Conservation (phyloP, 2,888 invertebrate genomes). For the Schrankia costaestrigalis region DNA sequence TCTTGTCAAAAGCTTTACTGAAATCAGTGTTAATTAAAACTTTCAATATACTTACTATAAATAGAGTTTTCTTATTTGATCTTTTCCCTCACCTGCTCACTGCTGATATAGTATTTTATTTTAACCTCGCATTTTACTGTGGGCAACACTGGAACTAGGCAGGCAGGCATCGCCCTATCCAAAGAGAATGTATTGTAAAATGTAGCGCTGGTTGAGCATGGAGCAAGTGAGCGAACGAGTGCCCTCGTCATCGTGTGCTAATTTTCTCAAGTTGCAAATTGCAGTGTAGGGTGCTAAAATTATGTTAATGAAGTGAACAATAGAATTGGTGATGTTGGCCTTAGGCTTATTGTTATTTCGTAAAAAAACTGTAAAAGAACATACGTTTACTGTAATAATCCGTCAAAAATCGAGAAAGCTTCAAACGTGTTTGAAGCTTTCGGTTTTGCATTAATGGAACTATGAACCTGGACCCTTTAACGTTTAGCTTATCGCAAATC, state of each 20-base stretch:
- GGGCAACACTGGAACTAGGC: not conserved
- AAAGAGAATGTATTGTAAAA: too few species aligned
- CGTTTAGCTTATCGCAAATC: constrained; percentile 99
- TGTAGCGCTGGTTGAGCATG: constrained; percentile 10
- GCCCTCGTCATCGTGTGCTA: constrained; percentile 62
- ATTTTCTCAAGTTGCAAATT: constrained; percentile 43
- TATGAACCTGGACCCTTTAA: constrained; percentile 99
- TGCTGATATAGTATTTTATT: too few species aligned
- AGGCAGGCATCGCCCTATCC: too few species aligned
- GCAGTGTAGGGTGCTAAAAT: constrained; percentile 54
- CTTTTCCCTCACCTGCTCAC: too few species aligned
- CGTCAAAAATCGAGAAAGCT: constrained; percentile 92
- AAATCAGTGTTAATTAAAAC: too few species aligned
- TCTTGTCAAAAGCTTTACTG: too few species aligned
- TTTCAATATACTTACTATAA: too few species aligned
- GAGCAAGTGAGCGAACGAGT: constrained; percentile 30
- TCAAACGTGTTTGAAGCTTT: constrained; percentile 97
- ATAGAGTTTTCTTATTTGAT: too few species aligned
- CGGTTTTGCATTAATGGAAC: constrained; percentile 95
- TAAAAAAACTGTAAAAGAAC: constrained; percentile 69
- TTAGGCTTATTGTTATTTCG: constrained; percentile 68
- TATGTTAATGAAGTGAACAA: constrained; percentile 68
- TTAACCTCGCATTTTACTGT: too few species aligned
- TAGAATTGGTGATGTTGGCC: constrained; percentile 77
- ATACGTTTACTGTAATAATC: constrained; percentile 78